Evolutionary conservation across 2,113 vertebrate genomes (phyloP), one percentile per base, ranked within the genome.

Genomic region (Rhodinocichla rosea): DNA sequence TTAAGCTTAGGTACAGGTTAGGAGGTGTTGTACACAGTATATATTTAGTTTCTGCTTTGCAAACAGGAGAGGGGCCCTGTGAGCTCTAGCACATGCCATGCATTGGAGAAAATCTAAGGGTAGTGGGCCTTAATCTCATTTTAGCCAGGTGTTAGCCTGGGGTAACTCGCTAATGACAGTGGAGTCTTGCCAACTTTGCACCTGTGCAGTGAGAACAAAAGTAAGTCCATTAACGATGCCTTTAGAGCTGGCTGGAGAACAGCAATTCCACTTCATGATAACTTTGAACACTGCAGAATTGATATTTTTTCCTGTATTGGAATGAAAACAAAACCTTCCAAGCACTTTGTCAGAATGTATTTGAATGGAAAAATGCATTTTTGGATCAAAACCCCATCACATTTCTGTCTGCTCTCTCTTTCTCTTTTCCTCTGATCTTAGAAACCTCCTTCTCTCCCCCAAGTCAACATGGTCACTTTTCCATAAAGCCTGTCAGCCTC

Each of bases 131-230:
- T 96, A 93, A 90, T 92, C 87, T 96, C 52, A 11, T 89, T 92
- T 94, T 47, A 95, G 42, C 87, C 95, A 94, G 93, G 88, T 96
- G 95, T 89, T 96, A 96, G 95, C 94, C 95, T 94, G 87, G 44
- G 93, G 93, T 95, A 96, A 88, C 63, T 93, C 3, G 5, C 68
- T 97, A 95, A 96, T 56, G 64, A 70, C 55, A 68, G 68, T 83
- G 79, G 75, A 96, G 39, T 40, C 63, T 67, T 92, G 95, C 95
- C 96, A 97, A 70, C 14, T 89, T 94, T 91, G 79, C 94, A 96
- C 93, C 89, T 97, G 94, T 92, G 87, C 78, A 91, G 59, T 6
- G 10, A 94, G 91, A 97, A 95, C 91, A 97, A 95, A 95, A 76
- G 87, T 78, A 67, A 60, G 60, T 83, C 91, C 88, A 83, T 90